Percentiles rank a stretch among this genome's conserved stretches.
These are phyloP conservation scores for Cerastoderma edule DNA, from an alignment of 2,888 invertebrate genomes.

Conservation along the genomic window DNA sequence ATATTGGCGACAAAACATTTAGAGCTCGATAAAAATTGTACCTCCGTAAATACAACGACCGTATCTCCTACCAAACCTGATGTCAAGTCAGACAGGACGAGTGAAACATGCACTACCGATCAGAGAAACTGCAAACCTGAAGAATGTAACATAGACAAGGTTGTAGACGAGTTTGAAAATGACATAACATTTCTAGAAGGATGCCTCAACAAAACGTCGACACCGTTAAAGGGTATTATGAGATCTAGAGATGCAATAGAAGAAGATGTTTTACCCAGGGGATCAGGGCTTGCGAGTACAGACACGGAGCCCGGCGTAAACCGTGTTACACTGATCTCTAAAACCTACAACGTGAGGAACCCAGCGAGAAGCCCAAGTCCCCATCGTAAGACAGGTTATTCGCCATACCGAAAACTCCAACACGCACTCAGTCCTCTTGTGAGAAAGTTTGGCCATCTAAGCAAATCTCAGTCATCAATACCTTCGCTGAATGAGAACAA, in stretches of 20 bases:
- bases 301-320: too few species aligned
- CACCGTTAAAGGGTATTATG: neutral
- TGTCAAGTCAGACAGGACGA: too few species aligned
- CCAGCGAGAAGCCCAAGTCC: neutral
- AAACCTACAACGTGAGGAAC: too few species aligned
- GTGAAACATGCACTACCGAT: neutral
- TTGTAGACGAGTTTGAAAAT: neutral
- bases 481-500: neutral
- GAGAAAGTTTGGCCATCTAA: neutral
- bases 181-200: conserved; percentile 2
- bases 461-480: neutral
- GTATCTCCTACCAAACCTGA: too few species aligned
- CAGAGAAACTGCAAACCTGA: neutral
- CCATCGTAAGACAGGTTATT: neutral
- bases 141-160: neutral
- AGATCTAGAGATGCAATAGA: neutral
- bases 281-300: neutral
- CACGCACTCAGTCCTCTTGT: neutral
- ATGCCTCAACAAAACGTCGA: conserved; percentile 13
- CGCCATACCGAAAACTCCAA: neutral
- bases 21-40: neutral
- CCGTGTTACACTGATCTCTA: too few species aligned
- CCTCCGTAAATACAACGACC: neutral
- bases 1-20: neutral
- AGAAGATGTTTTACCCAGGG: neutral